These are phyloP conservation scores for Orthosia gracilis DNA, from an alignment of 2,888 invertebrate genomes.

Conservation along the genomic window DNA sequence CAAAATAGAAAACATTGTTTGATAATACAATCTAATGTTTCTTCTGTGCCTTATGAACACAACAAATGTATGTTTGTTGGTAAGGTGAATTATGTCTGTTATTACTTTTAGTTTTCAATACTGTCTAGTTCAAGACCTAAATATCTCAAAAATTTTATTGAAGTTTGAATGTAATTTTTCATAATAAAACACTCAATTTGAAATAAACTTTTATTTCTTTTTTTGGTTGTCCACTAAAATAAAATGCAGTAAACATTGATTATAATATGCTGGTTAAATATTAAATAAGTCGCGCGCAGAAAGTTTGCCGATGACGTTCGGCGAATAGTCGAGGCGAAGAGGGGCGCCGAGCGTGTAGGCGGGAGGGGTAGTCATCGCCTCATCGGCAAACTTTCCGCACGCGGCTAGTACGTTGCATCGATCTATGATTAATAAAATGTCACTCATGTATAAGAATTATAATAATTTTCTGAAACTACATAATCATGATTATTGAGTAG, in stretches of 20 bases:
- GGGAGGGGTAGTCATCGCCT: too few relatives aligned
- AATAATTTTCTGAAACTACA: slow-evolving; percentile 17
- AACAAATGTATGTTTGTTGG: slow-evolving; percentile 32
- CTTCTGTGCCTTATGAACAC: slow-evolving; percentile 52
- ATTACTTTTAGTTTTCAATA: slow-evolving; percentile 40
- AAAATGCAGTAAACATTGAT: slow-evolving; percentile 39
- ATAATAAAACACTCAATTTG: slow-evolving; percentile 67
- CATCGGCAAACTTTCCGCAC: too few relatives aligned
- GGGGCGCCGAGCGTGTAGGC: too few relatives aligned
- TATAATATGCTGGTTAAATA: slow-evolving; percentile 31
- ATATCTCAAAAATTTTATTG: slow-evolving; percentile 55
- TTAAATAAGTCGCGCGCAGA: not conserved
- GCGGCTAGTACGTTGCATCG: slow-evolving; percentile 20
- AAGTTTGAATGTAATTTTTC: slow-evolving; percentile 56
- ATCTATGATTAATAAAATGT: slow-evolving; percentile 36
- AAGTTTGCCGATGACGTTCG: too few relatives aligned
- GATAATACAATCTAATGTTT: slow-evolving; percentile 27
- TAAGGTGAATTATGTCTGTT: slow-evolving; percentile 44
- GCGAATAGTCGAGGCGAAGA: too few relatives aligned
- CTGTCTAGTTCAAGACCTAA: slow-evolving; percentile 24
- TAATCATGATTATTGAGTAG: slow-evolving; percentile 6
- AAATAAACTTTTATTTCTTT: slow-evolving; percentile 56
- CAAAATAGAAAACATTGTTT: slow-evolving; percentile 27
- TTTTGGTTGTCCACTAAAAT: slow-evolving; percentile 42
- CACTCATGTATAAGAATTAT: slow-evolving; percentile 6